These are phyloP conservation scores for Lutjanus erythropterus DNA, from an alignment of 2,113 vertebrate genomes.

Conservation along the genomic window DNA sequence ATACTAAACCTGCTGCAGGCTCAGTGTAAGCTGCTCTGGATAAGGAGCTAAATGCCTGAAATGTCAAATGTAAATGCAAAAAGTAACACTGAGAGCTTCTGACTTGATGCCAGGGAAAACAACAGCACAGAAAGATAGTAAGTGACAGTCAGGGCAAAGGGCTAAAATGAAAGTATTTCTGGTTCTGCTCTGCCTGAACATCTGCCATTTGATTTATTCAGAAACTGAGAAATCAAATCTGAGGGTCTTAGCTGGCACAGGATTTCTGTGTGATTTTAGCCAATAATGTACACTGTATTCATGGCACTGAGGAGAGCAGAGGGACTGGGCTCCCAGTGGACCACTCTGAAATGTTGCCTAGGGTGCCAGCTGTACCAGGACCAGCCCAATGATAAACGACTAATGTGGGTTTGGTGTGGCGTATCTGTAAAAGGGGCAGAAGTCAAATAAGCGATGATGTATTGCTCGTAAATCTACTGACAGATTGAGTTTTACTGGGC, in stretches of 20 bases:
- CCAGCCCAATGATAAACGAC: not conserved
- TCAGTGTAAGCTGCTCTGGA: constrained; percentile 1
- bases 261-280: not conserved
- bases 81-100: constrained; percentile 8
- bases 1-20: constrained; percentile 25
- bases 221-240: not conserved
- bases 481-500: not conserved
- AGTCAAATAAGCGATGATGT: not conserved
- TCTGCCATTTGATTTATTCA: not conserved
- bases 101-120: not conserved
- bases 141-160: constrained; percentile 6
- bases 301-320: not conserved
- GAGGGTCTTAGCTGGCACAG: not conserved
- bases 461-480: not conserved
- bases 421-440: not conserved
- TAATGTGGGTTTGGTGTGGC: not conserved
- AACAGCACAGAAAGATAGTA: not conserved
- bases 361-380: not conserved
- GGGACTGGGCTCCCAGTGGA: not conserved
- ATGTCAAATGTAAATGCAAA: constrained; percentile 29
- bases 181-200: not conserved
- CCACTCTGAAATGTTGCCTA: not conserved
- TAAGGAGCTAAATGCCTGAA: constrained; percentile 25
- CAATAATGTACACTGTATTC: not conserved
- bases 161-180: not conserved